These are phyloP conservation scores for Coilia nasus DNA, from an alignment of 2,797 vertebrate genomes.

Conservation along the genomic window DNA sequence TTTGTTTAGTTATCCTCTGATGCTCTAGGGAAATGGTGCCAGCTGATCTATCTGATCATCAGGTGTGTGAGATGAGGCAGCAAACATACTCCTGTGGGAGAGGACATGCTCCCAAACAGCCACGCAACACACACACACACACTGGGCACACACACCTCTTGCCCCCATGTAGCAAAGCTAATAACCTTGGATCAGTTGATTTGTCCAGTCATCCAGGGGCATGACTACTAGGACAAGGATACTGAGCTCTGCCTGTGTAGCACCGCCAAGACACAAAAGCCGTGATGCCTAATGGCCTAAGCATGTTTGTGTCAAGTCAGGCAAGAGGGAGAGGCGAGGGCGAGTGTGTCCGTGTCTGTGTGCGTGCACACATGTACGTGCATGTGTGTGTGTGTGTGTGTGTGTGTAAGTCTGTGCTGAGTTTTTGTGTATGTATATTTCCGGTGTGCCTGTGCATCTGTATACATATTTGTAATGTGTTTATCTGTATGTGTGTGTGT, in stretches of 20 bases:
- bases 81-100: not conserved
- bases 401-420: not conserved
- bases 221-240: too few relatives aligned
- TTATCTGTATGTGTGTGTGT: too few relatives aligned
- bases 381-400: not conserved
- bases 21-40: not conserved
- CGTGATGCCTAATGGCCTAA: not conserved
- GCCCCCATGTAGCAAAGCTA: not conserved
- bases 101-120: not conserved
- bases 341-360: too few relatives aligned
- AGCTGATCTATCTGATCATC: not conserved
- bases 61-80: constrained; percentile 23
- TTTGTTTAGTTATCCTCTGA: not conserved
- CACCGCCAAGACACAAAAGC: not conserved
- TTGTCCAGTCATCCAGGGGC: too few relatives aligned
- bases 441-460: too few relatives aligned
- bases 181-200: too few relatives aligned
- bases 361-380: not conserved
- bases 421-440: not conserved
- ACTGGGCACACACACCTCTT: too few relatives aligned
- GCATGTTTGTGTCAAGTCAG: not conserved
- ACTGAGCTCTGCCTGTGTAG: not conserved
- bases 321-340: not conserved
- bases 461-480: not conserved
- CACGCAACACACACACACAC: not conserved